A percentile compares a stretch with the other conserved stretches of the same genome.
These are phyloP conservation scores for Stenodema calcarata DNA, from an alignment of 2,888 invertebrate genomes.

Conservation along the genomic window DNA sequence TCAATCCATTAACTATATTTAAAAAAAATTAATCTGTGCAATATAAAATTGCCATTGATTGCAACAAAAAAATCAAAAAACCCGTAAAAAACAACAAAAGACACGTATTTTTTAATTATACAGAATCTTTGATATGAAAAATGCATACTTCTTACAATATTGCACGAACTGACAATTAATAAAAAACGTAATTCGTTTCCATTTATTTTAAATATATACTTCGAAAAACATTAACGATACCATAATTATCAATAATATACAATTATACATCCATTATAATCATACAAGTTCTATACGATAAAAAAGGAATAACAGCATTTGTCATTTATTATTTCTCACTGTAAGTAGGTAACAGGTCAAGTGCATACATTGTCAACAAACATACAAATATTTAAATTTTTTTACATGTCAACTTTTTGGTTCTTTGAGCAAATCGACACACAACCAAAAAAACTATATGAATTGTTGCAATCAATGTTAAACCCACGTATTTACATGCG, in stretches of 20 bases:
- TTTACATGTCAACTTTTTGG: conserved; percentile 31
- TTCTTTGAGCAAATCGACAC: conserved; percentile 47
- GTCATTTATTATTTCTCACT: background rate
- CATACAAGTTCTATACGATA: conserved; percentile 10
- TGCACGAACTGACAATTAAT: conserved; percentile 2
- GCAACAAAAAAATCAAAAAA: conserved; percentile 42
- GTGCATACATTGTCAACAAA: conserved; percentile 13
- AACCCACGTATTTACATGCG: conserved; percentile 2
- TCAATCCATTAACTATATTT: conserved; percentile 31
- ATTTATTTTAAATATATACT: conserved; percentile 10
- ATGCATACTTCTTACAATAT: background rate
- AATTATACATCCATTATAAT: conserved; percentile 14
- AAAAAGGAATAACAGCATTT: conserved; percentile 2
- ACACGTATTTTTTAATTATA: background rate
- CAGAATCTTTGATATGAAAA: conserved; percentile 39
- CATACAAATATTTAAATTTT: conserved; percentile 23
- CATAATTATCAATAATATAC: conserved; percentile 19
- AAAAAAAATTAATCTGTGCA: conserved; percentile 44
- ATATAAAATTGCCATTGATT: conserved; percentile 52
- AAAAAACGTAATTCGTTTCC: background rate
- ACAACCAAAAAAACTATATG: conserved; percentile 38
- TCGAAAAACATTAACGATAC: conserved; percentile 44
- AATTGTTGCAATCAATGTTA: conserved; percentile 46
- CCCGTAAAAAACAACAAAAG: background rate
- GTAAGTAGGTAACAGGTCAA: conserved; percentile 5